These are phyloP conservation scores for Boleophthalmus pectinirostris DNA, from an alignment of 2,113 vertebrate species.

Conservation along the genomic window DNA sequence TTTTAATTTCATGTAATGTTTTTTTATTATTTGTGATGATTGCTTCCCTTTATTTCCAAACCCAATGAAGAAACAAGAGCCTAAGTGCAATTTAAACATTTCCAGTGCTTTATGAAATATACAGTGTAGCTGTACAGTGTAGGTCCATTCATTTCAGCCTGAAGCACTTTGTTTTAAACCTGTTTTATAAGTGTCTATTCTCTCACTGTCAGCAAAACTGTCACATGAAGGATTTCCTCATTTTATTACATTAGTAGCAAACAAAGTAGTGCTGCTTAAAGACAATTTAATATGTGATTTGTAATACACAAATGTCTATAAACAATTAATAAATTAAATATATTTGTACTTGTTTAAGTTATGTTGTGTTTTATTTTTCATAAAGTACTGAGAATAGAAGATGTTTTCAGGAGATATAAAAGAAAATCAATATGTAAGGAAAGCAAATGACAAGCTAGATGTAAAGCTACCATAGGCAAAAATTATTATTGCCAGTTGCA, in stretches of 20 bases:
- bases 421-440: no score
- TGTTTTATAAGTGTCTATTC: neutral
- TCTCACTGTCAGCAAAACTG: neutral
- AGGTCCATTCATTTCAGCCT: slow-evolving; percentile 26
- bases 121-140: slow-evolving; percentile 2
- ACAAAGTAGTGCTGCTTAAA: neutral
- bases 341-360: slow-evolving; percentile 32
- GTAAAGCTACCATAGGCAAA: no score
- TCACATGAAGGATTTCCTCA: slow-evolving; percentile 21
- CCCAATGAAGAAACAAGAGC: slow-evolving; percentile 15
- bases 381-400: neutral
- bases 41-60: neutral
- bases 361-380: slow-evolving; percentile 9
- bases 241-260: neutral
- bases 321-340: slow-evolving; percentile 42
- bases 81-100: neutral
- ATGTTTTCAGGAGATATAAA: no score
- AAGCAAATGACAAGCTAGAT: neutral
- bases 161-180: neutral
- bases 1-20: neutral
- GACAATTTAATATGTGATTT: slow-evolving; percentile 21
- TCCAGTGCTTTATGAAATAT: neutral
- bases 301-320: slow-evolving; percentile 22
- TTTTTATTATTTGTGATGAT: neutral
- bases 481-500: no score